Conservation (phyloP, 2,888 invertebrate genomes). For the Lomographa bimaculata region DNA sequence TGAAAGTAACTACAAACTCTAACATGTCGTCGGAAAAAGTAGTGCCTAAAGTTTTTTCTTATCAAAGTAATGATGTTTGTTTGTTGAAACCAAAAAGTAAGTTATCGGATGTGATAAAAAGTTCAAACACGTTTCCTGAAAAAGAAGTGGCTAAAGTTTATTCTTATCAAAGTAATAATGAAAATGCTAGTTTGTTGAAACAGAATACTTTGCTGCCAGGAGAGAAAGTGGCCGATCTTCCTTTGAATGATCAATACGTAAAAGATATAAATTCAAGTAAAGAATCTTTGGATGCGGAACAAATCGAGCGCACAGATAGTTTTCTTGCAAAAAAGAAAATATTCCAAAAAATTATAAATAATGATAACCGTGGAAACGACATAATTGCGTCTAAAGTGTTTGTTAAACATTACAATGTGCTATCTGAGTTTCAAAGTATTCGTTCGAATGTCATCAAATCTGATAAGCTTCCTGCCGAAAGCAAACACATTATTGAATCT, state of each 20-base stretch:
- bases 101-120: too few relatives aligned
- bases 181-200: too few relatives aligned
- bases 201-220: too few relatives aligned
- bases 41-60: too few relatives aligned
- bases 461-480: slow-evolving; percentile 1
- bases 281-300: slow-evolving; percentile 22
- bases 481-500: slow-evolving; percentile 13
- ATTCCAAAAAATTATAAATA: slow-evolving; percentile 18
- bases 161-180: too few relatives aligned
- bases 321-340: slow-evolving; percentile 24
- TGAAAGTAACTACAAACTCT: too few relatives aligned
- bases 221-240: too few relatives aligned
- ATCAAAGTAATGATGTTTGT: too few relatives aligned
- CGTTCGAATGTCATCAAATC: slow-evolving; percentile 9
- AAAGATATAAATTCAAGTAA: slow-evolving; percentile 12
- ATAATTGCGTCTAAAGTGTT: slow-evolving; percentile 18
- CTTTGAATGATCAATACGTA: too few relatives aligned
- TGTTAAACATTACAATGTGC: slow-evolving; percentile 15
- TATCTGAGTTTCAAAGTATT: slow-evolving; percentile 24
- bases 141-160: slow-evolving; percentile 44
- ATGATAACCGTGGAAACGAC: slow-evolving; percentile 4
- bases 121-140: slow-evolving; percentile 28
- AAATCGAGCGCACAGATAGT: slow-evolving; percentile 35
- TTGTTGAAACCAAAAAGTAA: too few relatives aligned
- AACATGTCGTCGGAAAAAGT: too few relatives aligned